phyloP scores from a whole-genome alignment of 1,140 invertebrate species.

The Bicyclus anynana region DNA sequence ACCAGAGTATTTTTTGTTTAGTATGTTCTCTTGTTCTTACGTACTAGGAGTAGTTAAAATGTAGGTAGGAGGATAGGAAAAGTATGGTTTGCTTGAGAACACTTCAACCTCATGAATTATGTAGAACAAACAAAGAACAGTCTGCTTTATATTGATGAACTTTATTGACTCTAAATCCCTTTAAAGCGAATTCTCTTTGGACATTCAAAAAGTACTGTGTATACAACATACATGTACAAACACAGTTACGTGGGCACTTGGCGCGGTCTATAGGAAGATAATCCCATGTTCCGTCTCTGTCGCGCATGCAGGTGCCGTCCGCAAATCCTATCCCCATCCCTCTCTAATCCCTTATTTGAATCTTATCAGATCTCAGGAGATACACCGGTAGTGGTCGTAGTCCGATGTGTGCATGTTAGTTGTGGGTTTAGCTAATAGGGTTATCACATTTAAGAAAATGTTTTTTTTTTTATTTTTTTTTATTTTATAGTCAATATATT shows the following conservation, averaged over 20 bases:
- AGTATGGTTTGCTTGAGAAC: too few species aligned
- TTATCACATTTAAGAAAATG: slow-evolving; percentile 26
- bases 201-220: slow-evolving; percentile 27
- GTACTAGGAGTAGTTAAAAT: too few species aligned
- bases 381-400: slow-evolving; percentile 62
- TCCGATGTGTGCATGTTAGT: slow-evolving; percentile 59
- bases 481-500: too few species aligned
- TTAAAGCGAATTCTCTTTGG: slow-evolving; percentile 7
- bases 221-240: slow-evolving; percentile 12
- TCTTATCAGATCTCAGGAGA: slow-evolving; percentile 77
- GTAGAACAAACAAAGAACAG: too few species aligned
- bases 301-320: slow-evolving; percentile 38
- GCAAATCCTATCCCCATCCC: slow-evolving; percentile 67
- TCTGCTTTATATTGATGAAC: not conserved
- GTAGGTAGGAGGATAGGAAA: too few species aligned
- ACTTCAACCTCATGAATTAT: too few species aligned
- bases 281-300: slow-evolving; percentile 61
- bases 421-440: slow-evolving; percentile 56
- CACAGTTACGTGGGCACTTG: slow-evolving; percentile 23
- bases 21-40: too few species aligned
- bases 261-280: slow-evolving; percentile 68
- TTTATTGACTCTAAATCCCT: slow-evolving; percentile 1
- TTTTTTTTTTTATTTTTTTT: too few species aligned
- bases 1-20: too few species aligned
- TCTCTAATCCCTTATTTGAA: slow-evolving; percentile 78